phyloP scores from a whole-genome alignment of 2,113 vertebrate species.

The Sphaerodactylus townsendi region DNA sequence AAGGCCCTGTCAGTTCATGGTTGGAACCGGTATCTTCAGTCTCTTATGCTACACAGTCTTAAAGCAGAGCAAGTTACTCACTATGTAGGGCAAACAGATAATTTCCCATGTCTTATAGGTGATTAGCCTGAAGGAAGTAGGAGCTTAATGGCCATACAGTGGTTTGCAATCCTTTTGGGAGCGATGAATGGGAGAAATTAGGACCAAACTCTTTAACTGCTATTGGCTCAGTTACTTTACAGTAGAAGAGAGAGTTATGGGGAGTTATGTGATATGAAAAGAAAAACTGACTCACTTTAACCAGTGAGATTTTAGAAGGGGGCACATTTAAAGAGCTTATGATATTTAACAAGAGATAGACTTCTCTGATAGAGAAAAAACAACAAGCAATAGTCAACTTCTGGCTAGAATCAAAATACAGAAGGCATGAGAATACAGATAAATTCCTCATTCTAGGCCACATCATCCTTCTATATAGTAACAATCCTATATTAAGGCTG shows the following conservation, averaged over 20 bases:
- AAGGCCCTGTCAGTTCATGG: background rate
- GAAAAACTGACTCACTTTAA: background rate
- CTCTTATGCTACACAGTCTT: no score
- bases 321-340: background rate
- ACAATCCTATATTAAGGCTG: background rate
- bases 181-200: background rate
- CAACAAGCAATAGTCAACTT: background rate
- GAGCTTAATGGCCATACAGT: background rate
- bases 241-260: background rate
- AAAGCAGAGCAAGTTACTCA: background rate
- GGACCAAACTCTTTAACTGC: background rate
- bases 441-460: background rate
- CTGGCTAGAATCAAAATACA: background rate
- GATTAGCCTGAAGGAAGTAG: background rate
- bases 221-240: no score
- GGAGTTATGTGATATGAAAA: background rate
- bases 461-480: background rate
- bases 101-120: background rate
- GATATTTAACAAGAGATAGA: no score
- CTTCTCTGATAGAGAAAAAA: background rate
- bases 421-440: background rate
- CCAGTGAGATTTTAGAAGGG: background rate
- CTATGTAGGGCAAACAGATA: background rate
- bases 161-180: background rate
- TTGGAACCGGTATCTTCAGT: background rate